These are phyloP conservation scores for Hipposideros armiger DNA, from an alignment of 2,113 vertebrate genomes.

Conservation along the genomic window DNA sequence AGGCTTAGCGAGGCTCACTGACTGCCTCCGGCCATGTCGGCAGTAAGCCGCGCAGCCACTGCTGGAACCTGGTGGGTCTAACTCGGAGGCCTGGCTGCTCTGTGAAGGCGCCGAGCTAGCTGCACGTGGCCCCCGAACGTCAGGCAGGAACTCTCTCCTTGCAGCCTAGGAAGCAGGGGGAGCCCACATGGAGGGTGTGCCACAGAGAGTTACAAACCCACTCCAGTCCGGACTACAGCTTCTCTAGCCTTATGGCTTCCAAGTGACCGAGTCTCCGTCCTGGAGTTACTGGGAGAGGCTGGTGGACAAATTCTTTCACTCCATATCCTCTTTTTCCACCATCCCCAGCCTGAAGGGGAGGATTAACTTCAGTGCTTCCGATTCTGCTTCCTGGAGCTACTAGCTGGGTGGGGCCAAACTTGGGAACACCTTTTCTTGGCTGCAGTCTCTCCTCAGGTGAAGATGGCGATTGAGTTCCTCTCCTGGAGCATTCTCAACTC, in stretches of 20 bases:
- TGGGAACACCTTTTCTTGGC: not conserved
- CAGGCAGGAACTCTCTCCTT: too few relatives aligned
- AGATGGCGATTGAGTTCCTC: too few relatives aligned
- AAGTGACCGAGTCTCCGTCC: not conserved
- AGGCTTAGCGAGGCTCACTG: not conserved
- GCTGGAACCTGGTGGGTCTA: not conserved
- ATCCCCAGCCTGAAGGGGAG: not conserved
- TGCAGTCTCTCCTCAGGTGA: not conserved
- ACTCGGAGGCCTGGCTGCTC: not conserved
- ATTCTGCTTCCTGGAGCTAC: not conserved
- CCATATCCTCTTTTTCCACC: not conserved
- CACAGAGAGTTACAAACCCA: not conserved
- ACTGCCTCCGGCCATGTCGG: fast-evolving
- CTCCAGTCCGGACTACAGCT: not conserved
- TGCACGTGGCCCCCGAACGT: fast-evolving
- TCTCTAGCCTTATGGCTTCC: not conserved
- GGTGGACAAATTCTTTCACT: not conserved
- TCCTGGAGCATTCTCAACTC: not conserved
- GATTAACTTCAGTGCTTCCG: not conserved
- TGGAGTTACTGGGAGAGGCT: not conserved
- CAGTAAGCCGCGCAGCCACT: not conserved
- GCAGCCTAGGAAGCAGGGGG: fast-evolving
- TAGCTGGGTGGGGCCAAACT: not conserved
- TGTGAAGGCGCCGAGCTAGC: fast-evolving
- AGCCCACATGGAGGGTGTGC: not conserved